These are phyloP conservation scores for Nycticebus coucang DNA, from an alignment of 2,113 vertebrate genomes.

Conservation along the genomic window DNA sequence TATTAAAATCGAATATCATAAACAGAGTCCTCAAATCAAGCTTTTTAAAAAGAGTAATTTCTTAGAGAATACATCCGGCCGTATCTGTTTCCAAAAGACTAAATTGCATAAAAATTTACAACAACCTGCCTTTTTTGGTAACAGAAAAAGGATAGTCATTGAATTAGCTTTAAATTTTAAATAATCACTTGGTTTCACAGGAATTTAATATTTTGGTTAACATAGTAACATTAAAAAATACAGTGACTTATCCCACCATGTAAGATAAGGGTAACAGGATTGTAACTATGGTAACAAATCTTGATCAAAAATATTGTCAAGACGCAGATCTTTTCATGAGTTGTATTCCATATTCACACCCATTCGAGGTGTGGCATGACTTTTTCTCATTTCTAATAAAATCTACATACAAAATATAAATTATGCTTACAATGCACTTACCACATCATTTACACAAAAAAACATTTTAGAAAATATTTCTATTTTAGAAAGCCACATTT, in stretches of 20 bases:
- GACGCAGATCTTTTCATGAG: not conserved
- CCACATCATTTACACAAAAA: not conserved
- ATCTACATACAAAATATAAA: constrained; percentile 49
- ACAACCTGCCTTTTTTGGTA: constrained; percentile 18
- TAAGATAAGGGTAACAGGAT: not conserved
- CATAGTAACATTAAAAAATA: constrained; percentile 39
- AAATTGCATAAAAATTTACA: constrained; percentile 46
- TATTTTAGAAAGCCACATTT: not conserved
- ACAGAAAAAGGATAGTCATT: not conserved
- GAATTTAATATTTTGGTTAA: constrained; percentile 31
- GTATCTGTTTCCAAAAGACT: not conserved
- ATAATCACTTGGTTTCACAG: constrained; percentile 10
- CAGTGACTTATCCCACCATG: not conserved
- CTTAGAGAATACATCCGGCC: not conserved
- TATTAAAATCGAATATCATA: not conserved
- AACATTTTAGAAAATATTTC: not conserved
- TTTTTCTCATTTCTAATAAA: constrained; percentile 45
- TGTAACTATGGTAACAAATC: constrained; percentile 55
- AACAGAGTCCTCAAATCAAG: not conserved
- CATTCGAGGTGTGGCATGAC: constrained; percentile 14
- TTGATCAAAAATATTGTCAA: constrained; percentile 44
- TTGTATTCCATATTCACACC: not conserved
- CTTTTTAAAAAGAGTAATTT: not conserved
- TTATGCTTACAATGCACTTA: not conserved
- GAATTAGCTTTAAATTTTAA: not conserved